Evolutionary conservation across 2,888 invertebrate genomes (phyloP).

Genomic region (Agriopis marginaria): DNA sequence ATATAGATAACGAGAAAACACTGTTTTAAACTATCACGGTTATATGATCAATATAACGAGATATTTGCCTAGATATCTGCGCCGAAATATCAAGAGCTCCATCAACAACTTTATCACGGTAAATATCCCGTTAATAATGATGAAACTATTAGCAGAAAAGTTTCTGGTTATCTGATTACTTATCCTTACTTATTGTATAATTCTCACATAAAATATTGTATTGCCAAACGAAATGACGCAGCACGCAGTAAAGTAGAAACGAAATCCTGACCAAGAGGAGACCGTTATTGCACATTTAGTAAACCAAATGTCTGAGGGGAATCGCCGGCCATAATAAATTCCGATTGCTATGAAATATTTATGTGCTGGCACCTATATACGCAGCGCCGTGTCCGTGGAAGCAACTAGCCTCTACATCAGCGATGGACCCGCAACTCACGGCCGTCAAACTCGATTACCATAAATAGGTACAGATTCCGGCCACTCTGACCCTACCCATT

Average conservation of each 20-base stretch:
- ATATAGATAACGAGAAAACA: background rate
- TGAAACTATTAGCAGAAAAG: background rate
- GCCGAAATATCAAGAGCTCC: too few species aligned
- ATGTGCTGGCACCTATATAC: slow-evolving; percentile 44
- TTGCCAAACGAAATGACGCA: slow-evolving; percentile 30
- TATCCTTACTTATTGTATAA: slow-evolving; percentile 10
- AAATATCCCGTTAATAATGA: too few species aligned
- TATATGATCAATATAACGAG: too few species aligned
- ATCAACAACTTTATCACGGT: too few species aligned
- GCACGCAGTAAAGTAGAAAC: slow-evolving; percentile 25
- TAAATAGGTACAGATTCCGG: slow-evolving; percentile 69
- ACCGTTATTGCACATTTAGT: slow-evolving; percentile 43
- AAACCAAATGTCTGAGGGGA: slow-evolving; percentile 43
- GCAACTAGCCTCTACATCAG: slow-evolving; percentile 46
- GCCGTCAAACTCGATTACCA: slow-evolving; percentile 66
- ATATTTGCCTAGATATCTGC: too few species aligned
- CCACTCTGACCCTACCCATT: slow-evolving; percentile 65
- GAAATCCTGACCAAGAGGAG: slow-evolving; percentile 30
- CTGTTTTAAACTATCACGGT: too few species aligned
- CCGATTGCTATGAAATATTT: slow-evolving; percentile 49
- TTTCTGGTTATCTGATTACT: slow-evolving; percentile 1
- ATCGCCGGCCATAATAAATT: slow-evolving; percentile 46
- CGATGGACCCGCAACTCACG: slow-evolving; percentile 52
- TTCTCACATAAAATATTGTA: slow-evolving; percentile 29
- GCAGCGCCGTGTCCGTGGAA: slow-evolving; percentile 26